These are phyloP conservation scores for Nematostella vectensis DNA, from an alignment of 92 coral and sea anemone species.

Conservation along the genomic window DNA sequence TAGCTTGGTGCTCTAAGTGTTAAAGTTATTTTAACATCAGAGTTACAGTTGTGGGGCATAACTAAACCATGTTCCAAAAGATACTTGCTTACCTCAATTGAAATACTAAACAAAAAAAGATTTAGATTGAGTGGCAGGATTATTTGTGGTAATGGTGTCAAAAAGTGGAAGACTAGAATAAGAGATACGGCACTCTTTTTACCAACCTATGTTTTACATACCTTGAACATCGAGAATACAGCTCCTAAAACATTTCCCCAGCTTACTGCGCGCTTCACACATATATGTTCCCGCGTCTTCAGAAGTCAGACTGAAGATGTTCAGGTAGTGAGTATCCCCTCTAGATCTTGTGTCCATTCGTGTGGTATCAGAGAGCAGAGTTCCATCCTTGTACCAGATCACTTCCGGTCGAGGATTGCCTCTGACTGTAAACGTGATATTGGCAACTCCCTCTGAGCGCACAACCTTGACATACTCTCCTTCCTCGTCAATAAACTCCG, in stretches of 20 bases:
- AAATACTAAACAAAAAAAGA: no score
- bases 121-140: no score
- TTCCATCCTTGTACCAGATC: slow-evolving; percentile 83
- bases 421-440: slow-evolving; percentile 27
- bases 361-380: slow-evolving; percentile 50
- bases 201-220: no score
- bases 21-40: no score
- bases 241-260: slow-evolving; percentile 57
- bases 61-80: no score
- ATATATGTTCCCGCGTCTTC: slow-evolving; percentile 79
- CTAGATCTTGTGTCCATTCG: slow-evolving; percentile 51
- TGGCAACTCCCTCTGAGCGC: slow-evolving; percentile 47
- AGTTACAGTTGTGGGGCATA: no score
- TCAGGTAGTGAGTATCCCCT: slow-evolving; percentile 55
- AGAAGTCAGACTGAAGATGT: slow-evolving; percentile 37
- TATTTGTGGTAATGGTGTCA: no score
- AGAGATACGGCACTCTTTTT: no score
- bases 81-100: no score
- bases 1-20: no score
- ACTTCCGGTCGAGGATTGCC: slow-evolving; percentile 76
- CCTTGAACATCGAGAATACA: slow-evolving; percentile 74
- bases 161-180: no score
- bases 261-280: slow-evolving; percentile 74
- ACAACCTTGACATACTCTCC: slow-evolving; percentile 41
- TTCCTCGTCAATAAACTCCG: slow-evolving; percentile 46